phyloP scores from a whole-genome alignment of 53 echinoderm and acorn worm genomes.

The Pentamera pediparva region DNA sequence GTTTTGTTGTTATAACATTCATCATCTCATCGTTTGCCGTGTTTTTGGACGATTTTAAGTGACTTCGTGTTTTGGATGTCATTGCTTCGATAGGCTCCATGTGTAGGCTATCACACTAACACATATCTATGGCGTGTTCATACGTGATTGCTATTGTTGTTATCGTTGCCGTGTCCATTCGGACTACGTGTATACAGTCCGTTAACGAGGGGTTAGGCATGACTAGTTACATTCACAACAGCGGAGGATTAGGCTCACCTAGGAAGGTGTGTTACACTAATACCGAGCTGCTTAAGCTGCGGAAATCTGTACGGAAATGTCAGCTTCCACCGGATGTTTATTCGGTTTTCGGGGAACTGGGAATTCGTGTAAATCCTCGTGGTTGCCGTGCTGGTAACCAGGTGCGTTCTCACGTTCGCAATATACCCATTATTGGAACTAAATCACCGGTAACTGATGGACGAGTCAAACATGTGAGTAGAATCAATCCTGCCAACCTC shows the following conservation, averaged over 20 bases:
- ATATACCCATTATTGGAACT: neutral
- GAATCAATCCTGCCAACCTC: too few species aligned
- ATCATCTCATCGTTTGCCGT: neutral
- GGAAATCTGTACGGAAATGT: neutral
- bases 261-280: neutral
- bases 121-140: neutral
- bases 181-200: too few species aligned
- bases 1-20: neutral
- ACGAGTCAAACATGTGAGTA: neutral
- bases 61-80: too few species aligned
- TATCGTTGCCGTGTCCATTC: neutral
- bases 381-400: neutral
- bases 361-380: neutral
- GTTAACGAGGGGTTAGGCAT: neutral
- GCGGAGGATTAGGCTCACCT: neutral
- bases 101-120: too few species aligned
- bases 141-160: neutral
- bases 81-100: too few species aligned
- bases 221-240: neutral
- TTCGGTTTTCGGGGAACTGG: neutral
- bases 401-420: neutral
- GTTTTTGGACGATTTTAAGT: neutral
- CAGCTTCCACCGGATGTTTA: neutral
- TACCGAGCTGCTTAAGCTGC: neutral
- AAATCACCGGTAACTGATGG: neutral